These are phyloP conservation scores for Ambastaia sidthimunki DNA, from an alignment of 2,797 vertebrate genomes.

Conservation along the genomic window DNA sequence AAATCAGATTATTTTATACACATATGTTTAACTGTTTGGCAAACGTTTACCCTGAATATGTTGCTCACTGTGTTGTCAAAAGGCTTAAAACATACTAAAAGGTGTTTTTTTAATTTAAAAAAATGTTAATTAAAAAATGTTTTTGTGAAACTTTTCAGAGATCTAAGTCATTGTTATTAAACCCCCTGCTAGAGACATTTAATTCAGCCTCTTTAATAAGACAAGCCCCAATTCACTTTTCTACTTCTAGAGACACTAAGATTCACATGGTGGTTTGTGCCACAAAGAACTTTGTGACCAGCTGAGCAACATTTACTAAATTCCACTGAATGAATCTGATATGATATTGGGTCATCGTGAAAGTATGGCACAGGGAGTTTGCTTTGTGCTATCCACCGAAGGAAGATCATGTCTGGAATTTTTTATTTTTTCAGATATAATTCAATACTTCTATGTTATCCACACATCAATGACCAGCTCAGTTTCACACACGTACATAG, in stretches of 20 bases:
- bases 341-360: background rate
- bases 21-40: no score
- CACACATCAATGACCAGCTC: background rate
- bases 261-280: background rate
- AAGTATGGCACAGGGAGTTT: background rate
- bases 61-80: no score
- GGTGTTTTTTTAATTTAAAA: no score
- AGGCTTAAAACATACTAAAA: no score
- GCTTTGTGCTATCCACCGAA: background rate
- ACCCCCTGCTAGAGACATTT: conserved; percentile 19
- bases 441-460: background rate
- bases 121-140: no score
- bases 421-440: background rate
- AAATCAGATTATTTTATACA: no score
- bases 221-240: background rate
- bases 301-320: conserved; percentile 4
- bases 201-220: conserved; percentile 17
- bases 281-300: background rate
- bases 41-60: no score
- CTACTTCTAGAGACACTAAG: conserved; percentile 15
- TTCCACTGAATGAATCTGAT: background rate
- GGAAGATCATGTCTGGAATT: conserved; percentile 4
- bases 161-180: no score
- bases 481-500: no score
- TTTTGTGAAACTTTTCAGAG: no score